Percentiles rank a stretch among this genome's conserved stretches.
Evolutionary conservation across 2,113 vertebrate species (phyloP).

Genomic region (Gallinago paraguaiae): DNA sequence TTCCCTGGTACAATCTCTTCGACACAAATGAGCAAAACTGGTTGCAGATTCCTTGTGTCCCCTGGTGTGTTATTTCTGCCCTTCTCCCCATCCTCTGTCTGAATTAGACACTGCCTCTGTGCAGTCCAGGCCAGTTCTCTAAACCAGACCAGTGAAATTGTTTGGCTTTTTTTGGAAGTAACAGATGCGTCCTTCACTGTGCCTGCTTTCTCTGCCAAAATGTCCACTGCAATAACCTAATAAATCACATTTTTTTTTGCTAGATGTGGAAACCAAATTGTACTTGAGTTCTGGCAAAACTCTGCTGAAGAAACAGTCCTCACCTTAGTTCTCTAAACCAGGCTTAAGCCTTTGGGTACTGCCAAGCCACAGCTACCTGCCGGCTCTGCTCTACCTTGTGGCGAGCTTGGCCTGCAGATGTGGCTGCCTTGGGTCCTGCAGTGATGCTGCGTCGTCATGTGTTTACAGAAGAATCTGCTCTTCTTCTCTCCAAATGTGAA

Average conservation of each 20-base stretch:
- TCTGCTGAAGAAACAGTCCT: neutral
- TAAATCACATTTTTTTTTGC: neutral
- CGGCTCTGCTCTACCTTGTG: neutral
- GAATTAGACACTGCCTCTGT: neutral
- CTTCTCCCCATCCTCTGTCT: neutral
- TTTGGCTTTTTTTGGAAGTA: neutral
- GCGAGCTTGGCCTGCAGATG: neutral
- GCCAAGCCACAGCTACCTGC: neutral
- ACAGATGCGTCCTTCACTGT: neutral
- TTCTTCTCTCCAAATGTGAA: neutral
- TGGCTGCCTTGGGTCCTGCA: neutral
- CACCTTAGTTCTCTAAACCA: neutral
- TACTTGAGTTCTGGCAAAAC: neutral
- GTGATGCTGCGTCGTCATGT: neutral
- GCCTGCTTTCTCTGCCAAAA: neutral
- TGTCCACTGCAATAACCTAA: neutral
- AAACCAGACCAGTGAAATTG: neutral
- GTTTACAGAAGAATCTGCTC: neutral
- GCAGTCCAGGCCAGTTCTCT: constrained; percentile 8
- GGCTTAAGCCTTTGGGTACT: neutral
- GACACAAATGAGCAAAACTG: neutral
- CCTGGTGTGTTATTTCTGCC: neutral
- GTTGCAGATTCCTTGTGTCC: neutral
- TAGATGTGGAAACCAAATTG: neutral
- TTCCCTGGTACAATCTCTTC: neutral